These are phyloP conservation scores for Henricia sp. DNA, from an alignment of 53 echinoderm and acorn worm species.

Conservation along the genomic window DNA sequence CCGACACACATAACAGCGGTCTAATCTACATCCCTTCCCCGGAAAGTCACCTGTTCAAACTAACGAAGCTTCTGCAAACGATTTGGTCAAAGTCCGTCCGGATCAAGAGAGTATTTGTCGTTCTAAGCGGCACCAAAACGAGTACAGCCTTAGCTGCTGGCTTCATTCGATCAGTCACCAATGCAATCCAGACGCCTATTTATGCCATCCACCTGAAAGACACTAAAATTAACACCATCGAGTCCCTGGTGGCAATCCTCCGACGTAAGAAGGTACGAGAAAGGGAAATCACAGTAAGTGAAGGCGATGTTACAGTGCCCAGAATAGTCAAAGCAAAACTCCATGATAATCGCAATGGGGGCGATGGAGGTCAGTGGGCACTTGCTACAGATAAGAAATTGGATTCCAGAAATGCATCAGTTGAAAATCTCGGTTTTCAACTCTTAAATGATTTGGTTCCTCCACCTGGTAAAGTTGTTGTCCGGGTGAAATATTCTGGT, in stretches of 20 bases:
- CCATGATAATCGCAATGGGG: slow-evolving; percentile 42
- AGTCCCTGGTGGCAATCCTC: slow-evolving; percentile 19
- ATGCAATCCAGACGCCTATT: slow-evolving; percentile 67
- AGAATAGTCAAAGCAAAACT: slow-evolving; percentile 29
- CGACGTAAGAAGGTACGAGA: slow-evolving; percentile 11
- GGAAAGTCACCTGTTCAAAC: not conserved
- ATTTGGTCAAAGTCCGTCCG: not conserved
- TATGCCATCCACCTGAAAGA: slow-evolving; percentile 51
- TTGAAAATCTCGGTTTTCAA: slow-evolving; percentile 66
- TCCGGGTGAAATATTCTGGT: slow-evolving; percentile 55
- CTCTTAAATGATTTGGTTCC: slow-evolving; percentile 4
- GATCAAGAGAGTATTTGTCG: slow-evolving; percentile 12
- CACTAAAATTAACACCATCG: not conserved
- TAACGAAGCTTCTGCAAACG: slow-evolving; percentile 1
- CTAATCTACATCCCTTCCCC: not conserved
- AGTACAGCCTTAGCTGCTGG: slow-evolving; percentile 53
- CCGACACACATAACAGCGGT: not conserved
- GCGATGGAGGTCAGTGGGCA: slow-evolving; percentile 69
- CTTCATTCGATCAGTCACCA: slow-evolving; percentile 73
- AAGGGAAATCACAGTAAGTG: slow-evolving; percentile 30
- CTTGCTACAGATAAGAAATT: slow-evolving; percentile 15
- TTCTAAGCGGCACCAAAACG: not conserved
- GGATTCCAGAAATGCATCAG: slow-evolving; percentile 25
- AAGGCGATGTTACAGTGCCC: slow-evolving; percentile 43
- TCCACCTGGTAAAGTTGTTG: slow-evolving; percentile 49